Percentiles rank a stretch among this genome's conserved stretches.
phyloP scores from a whole-genome alignment of 2,113 vertebrate species.

The Trinectes maculatus region DNA sequence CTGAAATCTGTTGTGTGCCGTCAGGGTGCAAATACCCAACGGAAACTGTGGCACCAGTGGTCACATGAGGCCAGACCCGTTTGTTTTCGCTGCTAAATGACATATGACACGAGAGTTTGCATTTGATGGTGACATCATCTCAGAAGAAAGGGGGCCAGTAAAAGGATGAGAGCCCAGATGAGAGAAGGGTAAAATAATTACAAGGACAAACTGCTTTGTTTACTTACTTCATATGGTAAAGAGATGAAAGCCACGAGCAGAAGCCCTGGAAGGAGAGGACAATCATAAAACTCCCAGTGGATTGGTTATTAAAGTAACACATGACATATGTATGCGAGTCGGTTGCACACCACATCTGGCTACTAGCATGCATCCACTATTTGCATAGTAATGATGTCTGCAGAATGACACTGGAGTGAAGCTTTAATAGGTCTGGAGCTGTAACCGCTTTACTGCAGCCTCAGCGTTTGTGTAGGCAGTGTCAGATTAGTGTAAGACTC shows the following conservation, averaged over 20 bases:
- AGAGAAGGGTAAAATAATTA: conserved; percentile 48
- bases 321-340: conserved; percentile 44
- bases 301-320: conserved; percentile 54
- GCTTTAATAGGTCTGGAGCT: conserved; percentile 75
- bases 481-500: conserved; percentile 60
- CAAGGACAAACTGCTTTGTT: conserved; percentile 32
- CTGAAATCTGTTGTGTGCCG: conserved; percentile 58
- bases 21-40: conserved; percentile 68
- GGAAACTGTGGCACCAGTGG: conserved; percentile 68
- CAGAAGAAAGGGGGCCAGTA: conserved; percentile 42
- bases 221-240: conserved; percentile 97
- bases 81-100: conserved; percentile 80
- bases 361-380: conserved; percentile 49
- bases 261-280: conserved; percentile 86
- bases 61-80: conserved; percentile 61
- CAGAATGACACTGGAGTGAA: conserved; percentile 39
- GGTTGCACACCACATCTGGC: conserved; percentile 52
- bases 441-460: conserved; percentile 67
- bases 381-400: conserved; percentile 58
- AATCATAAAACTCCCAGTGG: conserved; percentile 51
- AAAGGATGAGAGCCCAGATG: conserved; percentile 38
- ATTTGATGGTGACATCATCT: conserved; percentile 70
- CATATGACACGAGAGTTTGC: conserved; percentile 64
- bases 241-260: conserved; percentile 94
- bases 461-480: conserved; percentile 59